Conservation (phyloP, 1,140 invertebrate genomes). For the Cecropterus lyciades region DNA sequence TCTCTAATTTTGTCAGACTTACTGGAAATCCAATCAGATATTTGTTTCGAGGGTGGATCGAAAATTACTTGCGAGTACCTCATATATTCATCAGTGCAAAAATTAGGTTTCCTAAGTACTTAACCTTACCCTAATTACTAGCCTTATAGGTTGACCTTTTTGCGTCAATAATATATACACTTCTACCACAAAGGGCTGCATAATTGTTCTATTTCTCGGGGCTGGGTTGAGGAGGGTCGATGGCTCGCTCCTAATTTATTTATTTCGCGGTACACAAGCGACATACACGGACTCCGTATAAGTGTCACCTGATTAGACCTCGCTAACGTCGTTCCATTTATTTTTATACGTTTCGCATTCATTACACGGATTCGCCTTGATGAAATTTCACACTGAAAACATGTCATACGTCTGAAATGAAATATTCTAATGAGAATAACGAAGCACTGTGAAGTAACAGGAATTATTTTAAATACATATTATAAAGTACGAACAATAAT, state of each 20-base stretch:
- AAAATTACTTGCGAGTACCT: too few species aligned
- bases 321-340: constrained; percentile 27
- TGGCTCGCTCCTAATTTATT: constrained; percentile 53
- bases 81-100: too few species aligned
- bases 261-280: constrained; percentile 42
- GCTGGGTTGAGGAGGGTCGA: constrained; percentile 41
- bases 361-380: neutral
- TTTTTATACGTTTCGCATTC: constrained; percentile 42
- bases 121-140: too few species aligned
- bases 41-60: too few species aligned
- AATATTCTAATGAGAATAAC: constrained; percentile 42
- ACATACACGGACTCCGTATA: constrained; percentile 31
- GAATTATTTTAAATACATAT: constrained; percentile 28
- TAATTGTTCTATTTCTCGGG: constrained; percentile 69
- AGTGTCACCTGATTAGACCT: constrained; percentile 31
- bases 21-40: too few species aligned
- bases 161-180: constrained; percentile 64
- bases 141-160: constrained; percentile 34
- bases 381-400: constrained; percentile 9
- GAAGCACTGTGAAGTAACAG: constrained; percentile 13
- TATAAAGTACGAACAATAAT: neutral
- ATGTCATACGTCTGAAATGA: too few species aligned
- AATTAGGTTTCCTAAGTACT: too few species aligned
- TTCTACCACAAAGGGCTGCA: constrained; percentile 56
- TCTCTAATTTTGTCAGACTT: too few species aligned